Evolutionary conservation across 2,888 invertebrate genomes (phyloP).

Genomic region (Cistogaster globosa): DNA sequence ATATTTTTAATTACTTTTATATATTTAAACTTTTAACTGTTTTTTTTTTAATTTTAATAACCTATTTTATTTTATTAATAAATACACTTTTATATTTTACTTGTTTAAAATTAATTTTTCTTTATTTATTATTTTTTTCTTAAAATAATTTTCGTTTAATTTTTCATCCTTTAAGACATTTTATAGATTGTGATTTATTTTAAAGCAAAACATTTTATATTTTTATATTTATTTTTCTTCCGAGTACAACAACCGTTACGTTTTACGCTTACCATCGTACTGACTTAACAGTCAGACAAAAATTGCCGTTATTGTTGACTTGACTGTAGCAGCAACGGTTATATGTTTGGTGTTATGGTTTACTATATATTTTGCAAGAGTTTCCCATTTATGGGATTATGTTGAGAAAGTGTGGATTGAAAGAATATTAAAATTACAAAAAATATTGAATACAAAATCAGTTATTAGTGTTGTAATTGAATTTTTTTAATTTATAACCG

Average conservation of each 20-base stretch:
- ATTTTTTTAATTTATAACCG: no score
- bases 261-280: conserved; percentile 57
- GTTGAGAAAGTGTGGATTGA: not conserved
- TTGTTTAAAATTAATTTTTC: not conserved
- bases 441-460: no score
- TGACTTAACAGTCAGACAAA: conserved; percentile 50
- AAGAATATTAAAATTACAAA: no score
- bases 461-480: no score
- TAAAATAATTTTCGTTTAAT: not conserved
- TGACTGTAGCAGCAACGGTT: not conserved
- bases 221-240: conserved; percentile 15
- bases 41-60: no score
- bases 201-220: not conserved
- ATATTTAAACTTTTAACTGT: no score
- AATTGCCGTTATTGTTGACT: conserved; percentile 41
- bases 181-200: not conserved
- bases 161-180: not conserved
- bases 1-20: no score
- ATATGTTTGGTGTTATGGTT: conserved; percentile 20
- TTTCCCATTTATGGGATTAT: conserved; percentile 17
- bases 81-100: not conserved
- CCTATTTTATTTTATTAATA: not conserved
- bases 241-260: conserved; percentile 62
- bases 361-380: not conserved
- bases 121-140: not conserved